Percentiles rank a stretch among this genome's conserved stretches.
These are phyloP conservation scores for Heliothis subflexa DNA, from an alignment of 1,140 invertebrate genomes.

Conservation along the genomic window DNA sequence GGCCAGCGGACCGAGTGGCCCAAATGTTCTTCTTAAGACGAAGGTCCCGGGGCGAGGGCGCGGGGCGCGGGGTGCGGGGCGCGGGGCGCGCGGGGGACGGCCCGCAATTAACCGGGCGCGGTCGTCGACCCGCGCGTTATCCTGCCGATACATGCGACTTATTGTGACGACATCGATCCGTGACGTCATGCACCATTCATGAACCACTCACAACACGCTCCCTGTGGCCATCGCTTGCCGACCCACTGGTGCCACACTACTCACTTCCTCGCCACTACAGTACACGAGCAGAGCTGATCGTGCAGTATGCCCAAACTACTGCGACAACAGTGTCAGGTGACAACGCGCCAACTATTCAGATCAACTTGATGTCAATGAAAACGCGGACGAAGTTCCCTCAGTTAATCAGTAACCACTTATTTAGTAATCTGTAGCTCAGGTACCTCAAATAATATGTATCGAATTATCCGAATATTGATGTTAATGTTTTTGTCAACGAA, in stretches of 20 bases:
- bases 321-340: no score
- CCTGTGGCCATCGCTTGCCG: neutral
- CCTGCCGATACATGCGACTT: constrained; percentile 43
- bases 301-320: no score
- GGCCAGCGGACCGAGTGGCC: constrained; percentile 40
- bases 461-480: no score
- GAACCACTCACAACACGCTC: neutral
- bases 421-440: no score
- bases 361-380: no score
- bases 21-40: constrained; percentile 36
- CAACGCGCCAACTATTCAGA: no score
- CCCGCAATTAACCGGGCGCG: constrained; percentile 76
- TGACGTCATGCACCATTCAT: constrained; percentile 45
- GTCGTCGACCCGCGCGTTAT: constrained; percentile 65
- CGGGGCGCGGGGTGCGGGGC: constrained; percentile 37
- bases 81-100: constrained; percentile 20
- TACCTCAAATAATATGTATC: no score
- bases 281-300: no score
- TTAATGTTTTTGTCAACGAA: no score
- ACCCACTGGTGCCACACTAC: neutral
- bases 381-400: no score
- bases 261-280: neutral
- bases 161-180: constrained; percentile 43
- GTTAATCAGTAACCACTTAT: no score
- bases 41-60: constrained; percentile 36